Base-by-base conservation (phyloP, 2,797 vertebrate genomes). In the Myotis planiceps region DNA sequence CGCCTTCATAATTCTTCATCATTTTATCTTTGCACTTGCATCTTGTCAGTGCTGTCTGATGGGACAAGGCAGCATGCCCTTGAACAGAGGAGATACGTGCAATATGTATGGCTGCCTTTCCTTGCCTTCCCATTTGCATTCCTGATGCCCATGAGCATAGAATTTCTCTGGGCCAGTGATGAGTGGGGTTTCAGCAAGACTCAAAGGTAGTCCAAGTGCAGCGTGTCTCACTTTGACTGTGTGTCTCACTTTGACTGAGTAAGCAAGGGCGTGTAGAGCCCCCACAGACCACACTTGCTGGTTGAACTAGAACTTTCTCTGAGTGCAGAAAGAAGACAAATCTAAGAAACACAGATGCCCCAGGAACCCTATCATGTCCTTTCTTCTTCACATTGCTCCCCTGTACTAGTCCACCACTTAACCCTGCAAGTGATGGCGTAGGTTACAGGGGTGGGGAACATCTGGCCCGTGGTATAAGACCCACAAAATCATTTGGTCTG, bases 121-220 rank as follows among this genome's bases (percentile, higher is more conserved):
- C 4, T 68, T 16, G 9, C n/a, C n/a, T 14, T 1, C 27, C 15
- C 4, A 3, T 16, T 63, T 5, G 6, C 4, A n/a, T 42, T 49
- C 5, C 2, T 0, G 0, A 9, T 6, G n/a, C 2, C 21, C 13
- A 0, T 0, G 6, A 66, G 29, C 19, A 18, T 25, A 55, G 25
- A 72, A 27, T 45, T 68, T 27, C 0, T 0, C 60, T 39, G 53
- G 68, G 39, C 0, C 34, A 14, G 6, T 15, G 2, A 6, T 9
- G 23, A 78, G n/a, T 7, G 10, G 9, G 13, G 47, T 9, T 45
- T 75, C 58, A 71, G 34, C 14, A 68, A 51, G 58, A 72, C 37
- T 78, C n/a, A 75, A 19, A 55, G 23, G 14, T 39, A 13, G 13
- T n/a, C 8, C 29, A 29, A 25, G 47, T 21, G 27, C 53, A 18